A percentile compares a stretch with the other conserved stretches of the same genome.
phyloP scores from a whole-genome alignment of 2,113 vertebrate species.

The Psilopogon haemacephalus region DNA sequence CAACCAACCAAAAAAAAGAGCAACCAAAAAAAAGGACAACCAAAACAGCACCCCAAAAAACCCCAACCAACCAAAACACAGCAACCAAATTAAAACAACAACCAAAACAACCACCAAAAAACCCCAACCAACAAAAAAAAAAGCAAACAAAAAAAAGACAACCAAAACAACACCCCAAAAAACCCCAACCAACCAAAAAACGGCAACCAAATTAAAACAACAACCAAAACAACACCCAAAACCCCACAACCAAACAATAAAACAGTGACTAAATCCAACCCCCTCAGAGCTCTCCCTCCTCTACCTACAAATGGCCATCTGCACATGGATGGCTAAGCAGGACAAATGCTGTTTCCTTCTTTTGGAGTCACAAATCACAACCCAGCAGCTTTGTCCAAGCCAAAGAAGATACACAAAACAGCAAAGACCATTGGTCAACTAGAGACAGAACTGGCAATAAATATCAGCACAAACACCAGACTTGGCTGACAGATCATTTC shows the following conservation, averaged over 20 bases:
- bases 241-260: too few relatives aligned
- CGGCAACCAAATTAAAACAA: too few relatives aligned
- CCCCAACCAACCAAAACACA: too few relatives aligned
- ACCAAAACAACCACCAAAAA: too few relatives aligned
- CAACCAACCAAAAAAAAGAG: too few relatives aligned
- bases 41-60: too few relatives aligned
- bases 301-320: neutral
- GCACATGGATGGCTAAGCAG: neutral
- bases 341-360: neutral
- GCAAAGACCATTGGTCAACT: neutral
- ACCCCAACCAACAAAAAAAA: neutral
- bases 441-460: neutral
- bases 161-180: too few relatives aligned
- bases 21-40: neutral
- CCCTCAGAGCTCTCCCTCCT: neutral
- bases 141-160: neutral
- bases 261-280: too few relatives aligned
- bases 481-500: neutral
- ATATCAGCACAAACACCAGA: neutral
- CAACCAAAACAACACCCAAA: too few relatives aligned
- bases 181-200: too few relatives aligned
- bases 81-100: too few relatives aligned
- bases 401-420: neutral
- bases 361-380: neutral
- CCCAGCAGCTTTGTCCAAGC: neutral